Evolutionary conservation across 2,113 vertebrate genomes (phyloP).

Genomic region (Diadophis punctatus): DNA sequence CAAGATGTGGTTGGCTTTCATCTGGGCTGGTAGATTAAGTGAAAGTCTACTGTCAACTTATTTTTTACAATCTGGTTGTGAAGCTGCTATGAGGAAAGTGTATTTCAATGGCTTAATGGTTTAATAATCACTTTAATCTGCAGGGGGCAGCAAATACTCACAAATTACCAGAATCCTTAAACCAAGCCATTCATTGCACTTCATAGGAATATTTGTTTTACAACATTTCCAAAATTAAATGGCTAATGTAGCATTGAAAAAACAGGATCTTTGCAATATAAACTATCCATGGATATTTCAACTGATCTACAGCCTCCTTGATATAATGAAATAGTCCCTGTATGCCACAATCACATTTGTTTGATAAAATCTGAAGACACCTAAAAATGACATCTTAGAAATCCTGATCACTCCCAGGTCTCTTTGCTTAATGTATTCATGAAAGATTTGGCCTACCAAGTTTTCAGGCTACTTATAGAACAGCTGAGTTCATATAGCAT

Average conservation of each 20-base stretch:
- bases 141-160: constrained; percentile 73
- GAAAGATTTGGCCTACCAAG: background rate
- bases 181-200: background rate
- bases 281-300: background rate
- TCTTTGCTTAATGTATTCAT: constrained; percentile 25
- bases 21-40: too few species aligned
- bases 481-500: background rate
- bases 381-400: constrained; percentile 20
- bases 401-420: constrained; percentile 4
- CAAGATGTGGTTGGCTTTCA: background rate
- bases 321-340: constrained; percentile 11
- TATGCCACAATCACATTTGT: constrained; percentile 3
- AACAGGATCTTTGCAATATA: background rate
- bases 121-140: constrained; percentile 57
- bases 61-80: background rate
- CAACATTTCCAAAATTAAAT: background rate
- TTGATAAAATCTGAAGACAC: constrained; percentile 24
- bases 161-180: constrained; percentile 32
- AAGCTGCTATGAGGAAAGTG: background rate
- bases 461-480: background rate
- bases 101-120: background rate
- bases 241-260: background rate
- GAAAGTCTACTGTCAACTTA: background rate
- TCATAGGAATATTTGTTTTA: constrained; percentile 13
- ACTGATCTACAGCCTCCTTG: background rate